Base-by-base conservation (phyloP, 2,888 invertebrate species). In the Cosmorhoe ocellata region DNA sequence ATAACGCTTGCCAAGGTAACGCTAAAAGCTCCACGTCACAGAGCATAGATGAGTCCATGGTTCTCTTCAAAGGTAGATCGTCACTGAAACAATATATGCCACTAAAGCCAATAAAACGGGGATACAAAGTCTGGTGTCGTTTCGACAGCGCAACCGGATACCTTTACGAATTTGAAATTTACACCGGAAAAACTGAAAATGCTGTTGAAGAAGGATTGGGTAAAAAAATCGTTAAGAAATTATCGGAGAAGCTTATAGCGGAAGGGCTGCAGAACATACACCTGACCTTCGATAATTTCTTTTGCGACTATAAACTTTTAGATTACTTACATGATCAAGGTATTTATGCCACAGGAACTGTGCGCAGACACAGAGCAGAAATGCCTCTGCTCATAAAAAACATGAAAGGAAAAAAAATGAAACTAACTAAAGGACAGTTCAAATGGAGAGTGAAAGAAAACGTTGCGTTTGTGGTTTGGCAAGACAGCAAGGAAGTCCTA, bases 391-490 rank as follows among this genome's bases (percentile, higher is more conserved):
- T 47, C 4, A 28, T 53, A 48, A 53, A 32, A 24, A n/a, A 27
- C 42, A n/a, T n/a, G n/a, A n/a, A n/a, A n/a, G n/a, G n/a, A 42
- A 44, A 36, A 9, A 47, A 50, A 39, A 18, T 53, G 37, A 63
- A 58, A 22, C 43, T 58, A 9, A 22, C 27, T n/a, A 59, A 52
- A 40, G 56, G 58, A 24, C 14, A 59, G 13, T 61, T 31, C 34
- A 64, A 66, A 44, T 63, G 62, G 58, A 51, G 63, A 51, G 57
- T 59, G 7, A 56, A 56, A 28, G 36, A 28, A 10, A 57, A 64
- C 41, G 62, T 65, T 34, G 55, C 57, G 30, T 62, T 61, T 48
- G 45, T 51, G 5, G 40, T 61, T 12, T 66, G 66, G 66, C 47
- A 62, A 50, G 62, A 66, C 24, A 64, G 26, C 11, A 62, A 50